Conservation (phyloP, 1,140 invertebrate species). For the silkworm (Bombyx mori) region ASM3026992v2 NC_085129.1:6951501-6952000, state of each 20-base stretch:
- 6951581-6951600: conserved; percentile 19
- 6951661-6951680: conserved; percentile 12
- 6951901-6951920: no score
- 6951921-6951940: no score
- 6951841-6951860: background rate
- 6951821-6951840: background rate
- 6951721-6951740: no score
- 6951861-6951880: background rate
- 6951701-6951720: no score
- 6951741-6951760: background rate
- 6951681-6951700: background rate
- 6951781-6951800: background rate
- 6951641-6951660: conserved; percentile 14
- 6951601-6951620: conserved; percentile 22
- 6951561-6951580: conserved; percentile 23
- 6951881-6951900: no score
- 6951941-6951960: no score
- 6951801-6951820: background rate
- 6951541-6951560: conserved; percentile 23
- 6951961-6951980: no score
- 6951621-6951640: conserved; percentile 22
- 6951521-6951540: conserved; percentile 15
- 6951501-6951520: background rate
- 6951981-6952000: no score
- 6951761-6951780: background rate